A percentile compares a stretch with the other conserved stretches of the same genome.
Conservation (phyloP, 64 coral and sea anemone genomes). For the Dendronephthya gigantea region DNA sequence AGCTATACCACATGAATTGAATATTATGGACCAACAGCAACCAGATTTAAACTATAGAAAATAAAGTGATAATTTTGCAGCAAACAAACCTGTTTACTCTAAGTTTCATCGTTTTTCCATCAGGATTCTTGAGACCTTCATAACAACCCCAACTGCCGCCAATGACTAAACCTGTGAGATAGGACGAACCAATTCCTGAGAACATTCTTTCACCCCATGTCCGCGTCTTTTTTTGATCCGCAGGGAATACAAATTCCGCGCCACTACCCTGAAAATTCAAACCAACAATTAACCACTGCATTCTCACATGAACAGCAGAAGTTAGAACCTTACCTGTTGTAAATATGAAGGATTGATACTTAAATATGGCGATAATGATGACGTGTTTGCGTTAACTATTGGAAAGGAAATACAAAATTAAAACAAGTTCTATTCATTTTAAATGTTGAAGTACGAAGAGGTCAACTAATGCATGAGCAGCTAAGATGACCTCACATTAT, state of each 20-base stretch:
- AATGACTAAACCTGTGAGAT: conserved; percentile 76
- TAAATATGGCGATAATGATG: conserved; percentile 11
- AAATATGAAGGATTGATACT: conserved; percentile 10
- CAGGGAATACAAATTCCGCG: conserved; percentile 97
- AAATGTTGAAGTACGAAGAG: too few species aligned
- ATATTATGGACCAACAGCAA: too few species aligned
- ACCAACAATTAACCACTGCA: not conserved
- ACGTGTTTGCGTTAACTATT: not conserved
- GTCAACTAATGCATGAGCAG: too few species aligned
- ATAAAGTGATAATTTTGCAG: not conserved
- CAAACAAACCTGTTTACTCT: conserved; percentile 71
- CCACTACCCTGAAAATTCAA: conserved; percentile 30
- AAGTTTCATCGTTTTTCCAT: conserved; percentile 86
- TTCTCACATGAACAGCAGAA: not conserved
- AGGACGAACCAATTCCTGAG: conserved; percentile 82
- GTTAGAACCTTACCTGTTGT: not conserved
- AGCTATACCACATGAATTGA: too few species aligned
- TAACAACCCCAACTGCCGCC: conserved; percentile 83
- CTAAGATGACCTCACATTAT: too few species aligned
- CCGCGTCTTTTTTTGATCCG: conserved; percentile 88
- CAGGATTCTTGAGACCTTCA: conserved; percentile 80
- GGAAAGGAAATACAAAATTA: not conserved
- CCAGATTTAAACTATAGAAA: not conserved
- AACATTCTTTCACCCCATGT: conserved; percentile 94
- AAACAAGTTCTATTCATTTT: not conserved